Evolutionary conservation across 2,113 vertebrate species (phyloP).

Genomic region (Procavia capensis): DNA sequence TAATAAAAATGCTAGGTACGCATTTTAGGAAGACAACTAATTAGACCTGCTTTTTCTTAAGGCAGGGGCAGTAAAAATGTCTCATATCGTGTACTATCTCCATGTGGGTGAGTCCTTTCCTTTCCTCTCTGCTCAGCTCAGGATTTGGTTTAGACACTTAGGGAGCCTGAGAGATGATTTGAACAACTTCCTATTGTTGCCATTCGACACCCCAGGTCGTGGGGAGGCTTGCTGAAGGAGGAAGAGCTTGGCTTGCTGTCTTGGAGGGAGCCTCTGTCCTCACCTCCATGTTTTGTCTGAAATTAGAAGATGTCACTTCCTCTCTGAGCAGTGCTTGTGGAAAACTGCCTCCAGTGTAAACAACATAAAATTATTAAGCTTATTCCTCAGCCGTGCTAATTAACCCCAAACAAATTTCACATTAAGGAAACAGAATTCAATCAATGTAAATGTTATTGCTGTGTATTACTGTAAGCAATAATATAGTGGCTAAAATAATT

Average conservation of each 20-base stretch:
- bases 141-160: conserved; percentile 84
- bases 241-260: conserved; percentile 56
- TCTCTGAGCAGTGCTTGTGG: conserved; percentile 74
- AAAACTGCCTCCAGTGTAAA: conserved; percentile 87
- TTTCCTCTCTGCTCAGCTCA: conserved; percentile 62
- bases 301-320: conserved; percentile 82
- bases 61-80: conserved; percentile 86
- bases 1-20: conserved; percentile 95
- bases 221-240: conserved; percentile 57
- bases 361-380: conserved; percentile 85
- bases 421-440: conserved; percentile 83
- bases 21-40: conserved; percentile 95
- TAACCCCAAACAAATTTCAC: conserved; percentile 83
- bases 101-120: conserved; percentile 81
- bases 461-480: conserved; percentile 76
- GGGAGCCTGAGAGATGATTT: conserved; percentile 83
- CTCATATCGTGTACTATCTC: conserved; percentile 81
- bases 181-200: conserved; percentile 84
- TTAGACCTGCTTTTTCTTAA: conserved; percentile 93
- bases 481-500: conserved; percentile 80
- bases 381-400: conserved; percentile 84
- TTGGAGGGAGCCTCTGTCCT: conserved; percentile 63
- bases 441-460: conserved; percentile 76
- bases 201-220: conserved; percentile 66
- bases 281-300: conserved; percentile 80